Evolutionary conservation across 2,797 vertebrate genomes (phyloP).

Genomic region (Cyprinodon diabolis): DNA sequence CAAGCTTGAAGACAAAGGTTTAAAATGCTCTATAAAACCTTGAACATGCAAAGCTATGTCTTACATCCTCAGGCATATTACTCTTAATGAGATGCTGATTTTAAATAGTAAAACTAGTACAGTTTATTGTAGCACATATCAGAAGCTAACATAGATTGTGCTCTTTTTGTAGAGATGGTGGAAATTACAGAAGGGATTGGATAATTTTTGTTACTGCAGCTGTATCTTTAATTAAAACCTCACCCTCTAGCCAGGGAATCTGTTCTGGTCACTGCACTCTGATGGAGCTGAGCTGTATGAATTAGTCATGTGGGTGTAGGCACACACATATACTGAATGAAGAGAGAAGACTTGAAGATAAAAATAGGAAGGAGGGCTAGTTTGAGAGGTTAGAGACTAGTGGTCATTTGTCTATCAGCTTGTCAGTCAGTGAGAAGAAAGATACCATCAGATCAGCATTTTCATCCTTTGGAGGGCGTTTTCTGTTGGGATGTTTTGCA

Average conservation of each 20-base stretch:
- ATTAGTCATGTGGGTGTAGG: constrained; percentile 50
- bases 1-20: constrained; percentile 36
- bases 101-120: constrained; percentile 40
- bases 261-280: constrained; percentile 51
- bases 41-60: constrained; percentile 21
- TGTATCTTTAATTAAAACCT: constrained; percentile 67
- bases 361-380: constrained; percentile 32
- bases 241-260: constrained; percentile 30
- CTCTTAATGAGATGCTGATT: constrained; percentile 39
- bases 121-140: constrained; percentile 38
- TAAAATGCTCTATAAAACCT: constrained; percentile 40
- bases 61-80: constrained; percentile 24
- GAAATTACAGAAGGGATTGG: constrained; percentile 28
- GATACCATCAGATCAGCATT: constrained; percentile 74
- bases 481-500: constrained; percentile 58
- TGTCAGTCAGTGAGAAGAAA: constrained; percentile 65
- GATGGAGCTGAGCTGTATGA: constrained; percentile 46
- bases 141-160: constrained; percentile 29
- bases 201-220: constrained; percentile 47
- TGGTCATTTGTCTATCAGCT: constrained; percentile 67
- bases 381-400: constrained; percentile 64
- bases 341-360: constrained; percentile 25
- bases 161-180: constrained; percentile 19
- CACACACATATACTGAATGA: constrained; percentile 4
- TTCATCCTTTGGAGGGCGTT: constrained; percentile 54